phyloP scores from a whole-genome alignment of 2,888 invertebrate species.

The Ceramica pisi region DNA sequence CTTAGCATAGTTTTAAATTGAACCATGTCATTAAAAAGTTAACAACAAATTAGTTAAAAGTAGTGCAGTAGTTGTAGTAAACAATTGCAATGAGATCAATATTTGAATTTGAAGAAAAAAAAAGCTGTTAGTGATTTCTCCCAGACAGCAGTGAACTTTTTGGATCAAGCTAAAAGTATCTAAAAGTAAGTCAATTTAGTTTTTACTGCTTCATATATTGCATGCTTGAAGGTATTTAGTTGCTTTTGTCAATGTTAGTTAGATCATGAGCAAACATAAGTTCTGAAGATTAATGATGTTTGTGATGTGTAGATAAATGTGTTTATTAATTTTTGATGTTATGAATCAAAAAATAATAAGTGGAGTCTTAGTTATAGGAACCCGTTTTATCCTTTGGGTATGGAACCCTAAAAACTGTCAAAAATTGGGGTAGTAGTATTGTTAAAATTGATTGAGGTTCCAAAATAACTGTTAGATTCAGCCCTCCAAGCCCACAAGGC shows the following conservation, averaged over 20 bases:
- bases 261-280: background rate
- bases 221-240: background rate
- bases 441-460: too few relatives aligned
- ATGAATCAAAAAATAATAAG: background rate
- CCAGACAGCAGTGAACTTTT: background rate
- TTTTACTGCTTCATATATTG: background rate
- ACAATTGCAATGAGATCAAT: background rate
- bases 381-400: too few relatives aligned
- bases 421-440: too few relatives aligned
- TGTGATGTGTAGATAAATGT: background rate
- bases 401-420: background rate
- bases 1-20: constrained; percentile 37
- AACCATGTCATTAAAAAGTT: background rate
- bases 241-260: background rate
- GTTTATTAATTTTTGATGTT: background rate
- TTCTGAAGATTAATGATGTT: background rate
- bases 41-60: background rate
- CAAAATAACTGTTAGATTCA: too few relatives aligned
- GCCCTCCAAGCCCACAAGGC: too few relatives aligned
- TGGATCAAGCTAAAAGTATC: background rate
- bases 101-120: background rate
- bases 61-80: background rate
- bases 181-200: constrained; percentile 23
- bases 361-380: background rate
- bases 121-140: background rate